Base-by-base conservation (phyloP, 1,140 invertebrate genomes). In the Pygmarrhopalites habei region DNA sequence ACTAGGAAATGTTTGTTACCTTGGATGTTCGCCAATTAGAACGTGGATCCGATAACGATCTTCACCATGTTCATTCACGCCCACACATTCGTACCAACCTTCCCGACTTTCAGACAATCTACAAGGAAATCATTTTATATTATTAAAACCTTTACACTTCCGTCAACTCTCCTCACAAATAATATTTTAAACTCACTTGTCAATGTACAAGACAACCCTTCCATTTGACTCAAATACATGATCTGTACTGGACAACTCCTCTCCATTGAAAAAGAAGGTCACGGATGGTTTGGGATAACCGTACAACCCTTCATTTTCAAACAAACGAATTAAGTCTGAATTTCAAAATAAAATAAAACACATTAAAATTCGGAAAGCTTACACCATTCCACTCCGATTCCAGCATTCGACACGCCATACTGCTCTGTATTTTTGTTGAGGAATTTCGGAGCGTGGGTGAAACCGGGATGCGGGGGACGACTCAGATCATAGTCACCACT, bases 71-170 rank as follows among this genome's bases (percentile, higher is more conserved):
- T 94, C 90, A 77, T 98, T 99, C 19, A 80, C 86, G 2, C 93
- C 94, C 1, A 91, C 82, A 26, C 92, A 94, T 75, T 95, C 93
- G 76, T 97, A 98, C 57, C 84, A 81, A 23, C 95, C 95, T n/a
- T 88, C 88, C 77, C 95, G 91, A 23, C 87, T 79, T 44, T 95
- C 91, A 32, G 89, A 72, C 89, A 93, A 92, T 71, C 86, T 87
- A 56, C 29, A 32, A 67, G 57, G 17, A 32, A 10, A 17, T 23
- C n/a, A 32, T 29, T 51, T 51, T 60, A 35, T 10, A 60, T 35
- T 7, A 49, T 23, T 19, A n/a, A 47, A n/a, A n/a, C n/a, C n/a
- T n/a, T n/a, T n/a, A n/a, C n/a, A n/a, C n/a, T n/a, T n/a, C n/a
- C n/a, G n/a, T n/a, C n/a, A n/a, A n/a, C n/a, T n/a, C n/a, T n/a